Percentiles rank a stretch among this genome's conserved stretches.
Conservation (phyloP, 2,797 vertebrate genomes). For the Columba guinea region DNA sequence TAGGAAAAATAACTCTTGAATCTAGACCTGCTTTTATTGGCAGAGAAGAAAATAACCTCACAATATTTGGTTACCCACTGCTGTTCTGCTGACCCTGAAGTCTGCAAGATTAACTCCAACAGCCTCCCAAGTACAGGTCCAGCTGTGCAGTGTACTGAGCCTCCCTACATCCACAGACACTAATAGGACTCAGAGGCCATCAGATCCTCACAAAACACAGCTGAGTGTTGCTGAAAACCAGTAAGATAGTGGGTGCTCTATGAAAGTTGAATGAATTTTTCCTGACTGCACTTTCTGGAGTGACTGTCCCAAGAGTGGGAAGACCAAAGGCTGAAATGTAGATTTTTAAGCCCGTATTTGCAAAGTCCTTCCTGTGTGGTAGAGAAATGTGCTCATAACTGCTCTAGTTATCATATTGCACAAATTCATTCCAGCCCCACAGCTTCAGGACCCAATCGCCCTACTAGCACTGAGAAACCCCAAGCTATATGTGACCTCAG, state of each 20-base stretch:
- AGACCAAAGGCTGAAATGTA: background rate
- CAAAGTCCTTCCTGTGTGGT: background rate
- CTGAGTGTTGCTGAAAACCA: background rate
- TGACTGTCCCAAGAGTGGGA: background rate
- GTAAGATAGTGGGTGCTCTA: background rate
- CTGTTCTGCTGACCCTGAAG: background rate
- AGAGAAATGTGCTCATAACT: background rate
- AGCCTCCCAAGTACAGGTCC: background rate
- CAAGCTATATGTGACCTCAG: background rate
- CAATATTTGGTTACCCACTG: background rate
- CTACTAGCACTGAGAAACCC: background rate
- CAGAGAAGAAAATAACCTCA: background rate
- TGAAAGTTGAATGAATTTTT: background rate
- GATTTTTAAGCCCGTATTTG: background rate
- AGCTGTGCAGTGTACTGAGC: fast-evolving
- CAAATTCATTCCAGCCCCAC: background rate
- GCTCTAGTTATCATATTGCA: background rate
- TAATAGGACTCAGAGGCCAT: background rate
- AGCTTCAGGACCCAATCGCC: background rate
- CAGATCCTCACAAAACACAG: background rate
- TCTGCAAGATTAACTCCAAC: background rate
- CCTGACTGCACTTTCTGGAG: background rate
- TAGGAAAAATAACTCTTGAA: background rate
- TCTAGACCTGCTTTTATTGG: background rate
- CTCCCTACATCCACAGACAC: background rate